Conservation (phyloP, 2,113 vertebrate genomes). For the Puntigrus tetrazona region DNA sequence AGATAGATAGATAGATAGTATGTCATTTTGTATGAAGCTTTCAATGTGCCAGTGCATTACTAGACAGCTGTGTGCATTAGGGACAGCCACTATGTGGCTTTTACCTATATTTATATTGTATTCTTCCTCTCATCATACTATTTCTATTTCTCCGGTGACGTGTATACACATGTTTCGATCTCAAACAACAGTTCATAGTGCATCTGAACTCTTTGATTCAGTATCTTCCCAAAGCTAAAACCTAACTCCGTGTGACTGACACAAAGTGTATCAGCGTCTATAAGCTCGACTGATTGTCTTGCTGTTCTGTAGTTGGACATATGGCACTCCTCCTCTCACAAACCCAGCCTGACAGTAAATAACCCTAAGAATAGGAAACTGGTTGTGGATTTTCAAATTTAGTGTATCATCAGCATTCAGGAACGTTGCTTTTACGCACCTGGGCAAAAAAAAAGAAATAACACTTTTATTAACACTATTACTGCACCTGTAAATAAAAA, state of each 20-base stretch:
- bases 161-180: not conserved
- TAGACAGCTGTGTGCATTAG: not conserved
- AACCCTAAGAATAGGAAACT: not conserved
- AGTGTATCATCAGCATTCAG: too few relatives aligned
- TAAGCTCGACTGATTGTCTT: not conserved
- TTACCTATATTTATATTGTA: not conserved
- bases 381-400: not conserved
- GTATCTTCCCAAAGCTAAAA: not conserved
- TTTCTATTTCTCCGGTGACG: not conserved
- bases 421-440: too few relatives aligned
- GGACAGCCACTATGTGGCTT: not conserved
- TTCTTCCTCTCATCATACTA: not conserved
- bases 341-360: not conserved
- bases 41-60: not conserved
- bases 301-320: not conserved
- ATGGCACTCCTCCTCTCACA: not conserved
- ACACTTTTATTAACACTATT: too few relatives aligned
- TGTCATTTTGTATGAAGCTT: not conserved
- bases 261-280: not conserved
- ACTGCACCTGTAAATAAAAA: too few relatives aligned
- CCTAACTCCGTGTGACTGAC: not conserved
- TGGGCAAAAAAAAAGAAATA: too few relatives aligned
- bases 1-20: not conserved
- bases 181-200: not conserved
- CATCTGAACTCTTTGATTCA: not conserved